These are phyloP conservation scores for Solen grandis DNA, from an alignment of 1,140 invertebrate species.

Conservation along the genomic window DNA sequence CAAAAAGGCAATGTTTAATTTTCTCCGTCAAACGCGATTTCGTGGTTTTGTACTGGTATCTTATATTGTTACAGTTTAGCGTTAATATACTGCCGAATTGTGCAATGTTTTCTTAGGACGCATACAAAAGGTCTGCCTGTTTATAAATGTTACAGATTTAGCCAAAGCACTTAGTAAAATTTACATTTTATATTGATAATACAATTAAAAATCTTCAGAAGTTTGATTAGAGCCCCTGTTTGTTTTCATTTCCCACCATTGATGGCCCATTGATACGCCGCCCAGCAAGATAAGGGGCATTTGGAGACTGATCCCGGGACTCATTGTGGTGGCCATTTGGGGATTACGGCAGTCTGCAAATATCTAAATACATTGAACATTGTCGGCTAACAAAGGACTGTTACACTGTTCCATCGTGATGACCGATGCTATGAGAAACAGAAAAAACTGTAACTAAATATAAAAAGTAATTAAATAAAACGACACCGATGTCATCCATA, in stretches of 20 bases:
- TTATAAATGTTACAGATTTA: slow-evolving; percentile 40
- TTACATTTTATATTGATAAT: slow-evolving; percentile 48
- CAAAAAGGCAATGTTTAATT: not conserved
- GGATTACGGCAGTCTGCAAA: no score
- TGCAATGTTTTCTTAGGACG: slow-evolving; percentile 38
- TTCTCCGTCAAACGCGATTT: not conserved
- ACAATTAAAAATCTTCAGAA: slow-evolving; percentile 26
- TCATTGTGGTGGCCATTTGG: no score
- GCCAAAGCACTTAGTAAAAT: slow-evolving; percentile 53
- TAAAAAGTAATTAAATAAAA: no score
- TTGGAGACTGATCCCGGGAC: no score
- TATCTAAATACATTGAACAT: no score
- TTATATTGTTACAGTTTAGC: slow-evolving; percentile 53
- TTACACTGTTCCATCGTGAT: no score
- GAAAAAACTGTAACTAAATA: no score
- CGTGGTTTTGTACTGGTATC: not conserved
- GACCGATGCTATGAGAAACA: no score
- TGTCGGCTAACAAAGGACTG: no score
- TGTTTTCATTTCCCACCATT: slow-evolving; percentile 43
- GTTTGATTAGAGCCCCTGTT: not conserved
- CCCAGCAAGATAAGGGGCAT: not conserved
- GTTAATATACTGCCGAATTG: slow-evolving; percentile 35
- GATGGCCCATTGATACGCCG: not conserved
- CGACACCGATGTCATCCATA: no score
- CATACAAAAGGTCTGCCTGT: slow-evolving; percentile 26